phyloP scores from a whole-genome alignment of 2,797 vertebrate species.

The Smutsia gigantea region DNA sequence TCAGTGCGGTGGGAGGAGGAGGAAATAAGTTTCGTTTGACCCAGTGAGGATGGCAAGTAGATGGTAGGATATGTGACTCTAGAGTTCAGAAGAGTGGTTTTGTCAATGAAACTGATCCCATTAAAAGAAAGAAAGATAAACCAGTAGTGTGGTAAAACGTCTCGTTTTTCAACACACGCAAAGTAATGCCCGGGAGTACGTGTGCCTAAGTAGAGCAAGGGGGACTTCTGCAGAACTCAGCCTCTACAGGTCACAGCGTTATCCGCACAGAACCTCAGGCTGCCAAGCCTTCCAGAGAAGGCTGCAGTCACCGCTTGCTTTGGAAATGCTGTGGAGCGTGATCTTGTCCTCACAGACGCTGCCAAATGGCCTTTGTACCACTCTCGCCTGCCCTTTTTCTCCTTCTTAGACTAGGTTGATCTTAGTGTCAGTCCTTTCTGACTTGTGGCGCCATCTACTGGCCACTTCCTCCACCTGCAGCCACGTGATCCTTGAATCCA shows the following conservation, averaged over 20 bases:
- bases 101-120: neutral
- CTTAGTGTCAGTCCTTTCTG: neutral
- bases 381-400: too few relatives aligned
- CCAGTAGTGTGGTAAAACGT: neutral
- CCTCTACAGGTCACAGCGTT: neutral
- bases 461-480: neutral
- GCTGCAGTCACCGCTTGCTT: neutral
- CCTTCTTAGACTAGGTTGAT: neutral
- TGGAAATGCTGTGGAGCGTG: accelerated
- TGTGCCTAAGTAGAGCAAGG: neutral
- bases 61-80: neutral
- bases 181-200: neutral
- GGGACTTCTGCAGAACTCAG: neutral
- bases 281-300: neutral
- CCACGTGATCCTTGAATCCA: neutral
- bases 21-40: neutral
- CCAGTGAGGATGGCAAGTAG: neutral
- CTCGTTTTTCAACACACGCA: neutral
- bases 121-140: neutral
- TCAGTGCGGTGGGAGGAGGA: neutral
- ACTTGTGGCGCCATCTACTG: neutral
- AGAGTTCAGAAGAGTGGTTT: neutral
- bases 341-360: neutral
- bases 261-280: neutral
- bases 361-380: neutral